These are phyloP conservation scores for Hyperoplus immaculatus DNA, from an alignment of 2,797 vertebrate genomes.

Conservation along the genomic window DNA sequence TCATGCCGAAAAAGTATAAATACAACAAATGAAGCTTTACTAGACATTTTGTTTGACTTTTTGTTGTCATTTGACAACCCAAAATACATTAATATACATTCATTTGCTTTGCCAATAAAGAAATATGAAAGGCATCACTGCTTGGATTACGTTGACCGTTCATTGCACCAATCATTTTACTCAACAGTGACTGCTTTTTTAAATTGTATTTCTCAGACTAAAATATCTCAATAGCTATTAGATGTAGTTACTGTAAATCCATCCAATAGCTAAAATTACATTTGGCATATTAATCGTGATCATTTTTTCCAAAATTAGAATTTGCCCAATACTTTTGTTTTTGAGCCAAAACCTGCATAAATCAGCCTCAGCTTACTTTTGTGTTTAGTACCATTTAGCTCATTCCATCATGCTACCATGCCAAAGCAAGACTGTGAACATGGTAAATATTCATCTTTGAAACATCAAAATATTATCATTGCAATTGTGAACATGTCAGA, in stretches of 20 bases:
- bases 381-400: background rate
- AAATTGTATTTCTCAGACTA: background rate
- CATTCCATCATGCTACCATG: background rate
- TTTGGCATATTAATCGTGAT: too few species aligned
- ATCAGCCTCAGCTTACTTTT: background rate
- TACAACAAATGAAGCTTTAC: background rate
- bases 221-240: background rate
- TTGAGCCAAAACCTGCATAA: too few species aligned
- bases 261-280: too few species aligned
- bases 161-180: background rate
- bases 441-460: background rate
- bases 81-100: background rate
- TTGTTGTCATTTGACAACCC: background rate
- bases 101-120: background rate
- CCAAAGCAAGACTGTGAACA: background rate
- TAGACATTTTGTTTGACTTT: background rate
- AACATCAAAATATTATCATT: background rate
- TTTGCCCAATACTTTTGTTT: too few species aligned
- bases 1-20: background rate
- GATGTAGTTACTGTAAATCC: background rate
- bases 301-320: too few species aligned
- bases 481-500: too few species aligned
- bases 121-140: background rate
- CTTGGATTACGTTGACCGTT: background rate
- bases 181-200: background rate